Base-by-base conservation (phyloP, 2,113 vertebrate species). In the Mustela nigripes region DNA sequence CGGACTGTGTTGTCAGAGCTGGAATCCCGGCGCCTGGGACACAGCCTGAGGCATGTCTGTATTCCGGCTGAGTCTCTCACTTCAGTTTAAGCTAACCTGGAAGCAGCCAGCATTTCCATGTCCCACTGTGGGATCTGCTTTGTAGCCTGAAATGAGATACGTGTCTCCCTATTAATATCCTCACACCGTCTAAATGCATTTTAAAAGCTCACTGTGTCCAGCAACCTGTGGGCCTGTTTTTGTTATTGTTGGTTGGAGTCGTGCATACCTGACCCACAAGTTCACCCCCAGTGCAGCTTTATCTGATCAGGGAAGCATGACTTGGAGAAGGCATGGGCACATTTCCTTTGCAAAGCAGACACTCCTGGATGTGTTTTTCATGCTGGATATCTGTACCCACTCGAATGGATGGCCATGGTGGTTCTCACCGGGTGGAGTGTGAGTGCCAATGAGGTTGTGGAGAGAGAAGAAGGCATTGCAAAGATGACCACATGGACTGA, bases 181-280 rank as follows among this genome's bases (percentile, higher is more conserved):
- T 98, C 85, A 0, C 98, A 97, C 97, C 96, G 98, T 98, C 98
- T 98, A 98, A 97, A 98, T 97, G 96, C 97, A 98, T 98, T 99
- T 98, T 98, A 98, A 98, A 98, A 98, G 96, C 92, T 98, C 97
- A 94, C 89, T 21, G 58, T 92, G 96, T 87, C 98, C 91, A 62
- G 98, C 98, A 98, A 97, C 60, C 94, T 97, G 78, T 82, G 91
- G 88, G 96, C 90, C 98, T 98, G 97, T 97, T 98, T 98, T 98
- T 99, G 98, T 99, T 99, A 97, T 98, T 98, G 84, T 99, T 99
- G 99, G 98, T 97, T 96, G 94, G 95, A 98, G 98, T 73, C 73
- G 60, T 97, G 96, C 50, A 87, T 98, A 98, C 97, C 99, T 98
- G 95, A 98, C 98, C 98, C 98, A 98, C 98, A 98, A 31, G 73